Evolutionary conservation across 2,113 vertebrate species (phyloP).

Genomic region (human): DNA sequence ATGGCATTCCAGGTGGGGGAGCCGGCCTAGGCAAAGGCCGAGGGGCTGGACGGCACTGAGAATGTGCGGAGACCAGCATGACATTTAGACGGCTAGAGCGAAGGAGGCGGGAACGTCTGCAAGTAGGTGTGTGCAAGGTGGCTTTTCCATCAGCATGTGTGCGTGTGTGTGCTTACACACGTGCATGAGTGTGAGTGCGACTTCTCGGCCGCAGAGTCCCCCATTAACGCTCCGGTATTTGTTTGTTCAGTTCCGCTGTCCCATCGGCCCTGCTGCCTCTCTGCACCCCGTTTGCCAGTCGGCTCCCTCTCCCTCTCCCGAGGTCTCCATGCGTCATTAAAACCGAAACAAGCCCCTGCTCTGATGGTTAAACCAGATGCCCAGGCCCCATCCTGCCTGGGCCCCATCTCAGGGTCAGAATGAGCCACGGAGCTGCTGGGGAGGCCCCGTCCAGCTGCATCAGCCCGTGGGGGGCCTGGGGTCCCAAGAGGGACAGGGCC

Average conservation of each 20-base stretch:
- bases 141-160: not conserved
- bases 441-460: not conserved
- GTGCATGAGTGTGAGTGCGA: fast-evolving
- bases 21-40: not conserved
- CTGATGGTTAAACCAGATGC: slow-evolving; percentile 78
- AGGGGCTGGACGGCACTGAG: fast-evolving
- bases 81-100: fast-evolving
- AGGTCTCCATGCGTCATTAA: slow-evolving; percentile 75
- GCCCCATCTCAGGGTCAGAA: not conserved
- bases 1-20: too few relatives aligned
- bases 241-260: slow-evolving; percentile 23
- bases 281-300: not conserved
- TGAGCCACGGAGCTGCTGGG: not conserved
- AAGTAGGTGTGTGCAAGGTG: not conserved
- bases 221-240: not conserved
- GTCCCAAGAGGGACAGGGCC: slow-evolving; percentile 47
- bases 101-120: not conserved
- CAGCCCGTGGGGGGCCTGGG: slow-evolving; percentile 45
- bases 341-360: slow-evolving; percentile 61
- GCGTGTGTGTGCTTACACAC: not conserved
- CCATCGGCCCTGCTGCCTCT: not conserved
- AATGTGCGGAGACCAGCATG: fast-evolving
- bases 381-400: slow-evolving; percentile 46
- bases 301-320: not conserved
- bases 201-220: not conserved